Evolutionary conservation across 2,113 vertebrate genomes (phyloP).

Genomic region (Centrocercus urophasianus): DNA sequence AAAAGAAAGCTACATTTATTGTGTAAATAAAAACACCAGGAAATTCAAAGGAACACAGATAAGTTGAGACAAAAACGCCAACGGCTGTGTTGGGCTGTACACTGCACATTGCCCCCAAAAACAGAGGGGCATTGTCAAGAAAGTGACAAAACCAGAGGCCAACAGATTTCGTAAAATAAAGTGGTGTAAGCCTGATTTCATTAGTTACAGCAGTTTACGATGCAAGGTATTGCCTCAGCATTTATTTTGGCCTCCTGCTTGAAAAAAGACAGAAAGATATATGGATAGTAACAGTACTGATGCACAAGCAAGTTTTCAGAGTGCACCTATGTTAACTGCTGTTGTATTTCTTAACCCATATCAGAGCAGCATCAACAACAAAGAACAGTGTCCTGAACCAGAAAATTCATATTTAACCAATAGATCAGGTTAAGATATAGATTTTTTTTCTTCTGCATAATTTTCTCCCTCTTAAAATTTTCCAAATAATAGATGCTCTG

Average conservation of each 20-base stretch:
- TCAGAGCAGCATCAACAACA: constrained; percentile 2
- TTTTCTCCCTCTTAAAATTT: not conserved
- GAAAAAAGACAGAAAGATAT: not conserved
- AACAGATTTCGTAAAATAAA: not conserved
- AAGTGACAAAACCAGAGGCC: not conserved
- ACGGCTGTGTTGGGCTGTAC: not conserved
- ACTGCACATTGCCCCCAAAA: not conserved
- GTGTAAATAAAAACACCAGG: not conserved
- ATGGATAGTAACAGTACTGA: constrained; percentile 13
- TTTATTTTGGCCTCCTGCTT: not conserved
- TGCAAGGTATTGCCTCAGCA: not conserved
- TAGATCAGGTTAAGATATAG: not conserved
- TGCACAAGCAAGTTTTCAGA: constrained; percentile 23
- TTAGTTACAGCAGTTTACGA: not conserved
- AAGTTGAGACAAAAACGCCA: not conserved
- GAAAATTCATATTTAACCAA: constrained; percentile 10
- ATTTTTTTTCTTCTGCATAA: not conserved
- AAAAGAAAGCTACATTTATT: constrained; percentile 24
- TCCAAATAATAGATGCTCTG: not conserved
- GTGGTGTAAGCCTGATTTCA: not conserved
- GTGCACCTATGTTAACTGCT: constrained; percentile 31
- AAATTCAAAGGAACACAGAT: not conserved
- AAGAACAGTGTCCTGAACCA: not conserved
- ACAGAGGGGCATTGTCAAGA: not conserved
- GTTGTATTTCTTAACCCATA: constrained; percentile 23